A percentile compares a stretch with the other conserved stretches of the same genome.
phyloP scores from a whole-genome alignment of 2,888 invertebrate species.

The Brassicogethes aeneus region DNA sequence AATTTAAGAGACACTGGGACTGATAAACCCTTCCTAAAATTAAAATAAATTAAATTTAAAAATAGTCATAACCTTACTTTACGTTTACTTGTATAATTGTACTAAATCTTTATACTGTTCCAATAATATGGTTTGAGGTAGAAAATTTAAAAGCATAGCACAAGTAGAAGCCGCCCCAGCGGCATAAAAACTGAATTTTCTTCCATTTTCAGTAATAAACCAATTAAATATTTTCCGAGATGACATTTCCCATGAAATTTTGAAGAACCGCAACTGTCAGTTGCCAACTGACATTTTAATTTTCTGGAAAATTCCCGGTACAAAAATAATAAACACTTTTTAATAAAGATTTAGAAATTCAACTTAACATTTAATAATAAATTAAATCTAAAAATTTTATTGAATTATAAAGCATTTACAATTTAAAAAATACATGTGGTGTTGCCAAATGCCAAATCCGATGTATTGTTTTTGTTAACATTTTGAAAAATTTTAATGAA shows the following conservation, averaged over 20 bases:
- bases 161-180: conserved; percentile 43
- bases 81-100: conserved; percentile 52
- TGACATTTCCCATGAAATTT: neutral
- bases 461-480: too few relatives aligned
- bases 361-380: too few relatives aligned
- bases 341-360: too few relatives aligned
- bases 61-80: conserved; percentile 7
- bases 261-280: neutral
- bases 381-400: too few relatives aligned
- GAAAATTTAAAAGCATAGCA: conserved; percentile 40
- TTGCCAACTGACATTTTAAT: too few relatives aligned
- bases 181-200: conserved; percentile 43
- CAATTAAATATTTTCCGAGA: conserved; percentile 29
- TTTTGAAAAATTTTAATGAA: too few relatives aligned
- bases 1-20: conserved; percentile 47
- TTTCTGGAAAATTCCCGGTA: too few relatives aligned
- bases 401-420: too few relatives aligned
- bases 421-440: too few relatives aligned
- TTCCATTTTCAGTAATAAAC: conserved; percentile 49
- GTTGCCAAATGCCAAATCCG: too few relatives aligned
- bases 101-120: conserved; percentile 53
- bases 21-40: conserved; percentile 51
- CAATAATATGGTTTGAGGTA: conserved; percentile 54
- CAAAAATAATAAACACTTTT: too few relatives aligned
- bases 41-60: conserved; percentile 9